These are phyloP conservation scores for Sebastes cheni DNA, from an alignment of 2,797 vertebrate genomes.

Conservation along the genomic window DNA sequence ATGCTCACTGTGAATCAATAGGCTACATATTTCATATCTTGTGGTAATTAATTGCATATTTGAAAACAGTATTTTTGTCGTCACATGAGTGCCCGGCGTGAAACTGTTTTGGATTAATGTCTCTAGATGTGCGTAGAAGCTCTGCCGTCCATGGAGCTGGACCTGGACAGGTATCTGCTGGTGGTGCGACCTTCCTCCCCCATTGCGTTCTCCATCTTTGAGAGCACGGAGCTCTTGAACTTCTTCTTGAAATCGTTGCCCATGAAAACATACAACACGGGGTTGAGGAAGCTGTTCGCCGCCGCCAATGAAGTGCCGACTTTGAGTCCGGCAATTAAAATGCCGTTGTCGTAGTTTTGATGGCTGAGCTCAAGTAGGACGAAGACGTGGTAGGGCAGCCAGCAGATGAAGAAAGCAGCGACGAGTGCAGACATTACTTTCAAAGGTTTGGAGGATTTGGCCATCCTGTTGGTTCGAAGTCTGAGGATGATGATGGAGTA, in stretches of 20 bases:
- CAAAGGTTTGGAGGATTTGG: conserved; percentile 90
- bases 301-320: conserved; percentile 51
- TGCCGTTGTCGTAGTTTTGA: rapidly evolving
- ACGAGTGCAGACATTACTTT: conserved; percentile 92
- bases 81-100: not conserved
- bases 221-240: conserved; percentile 87
- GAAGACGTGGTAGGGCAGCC: conserved; percentile 78
- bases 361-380: conserved; percentile 65
- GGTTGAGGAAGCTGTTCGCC: conserved; percentile 95
- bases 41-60: not conserved
- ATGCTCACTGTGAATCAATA: not conserved
- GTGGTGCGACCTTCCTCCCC: conserved; percentile 87
- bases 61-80: not conserved
- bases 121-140: conserved; percentile 80
- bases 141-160: conserved; percentile 78
- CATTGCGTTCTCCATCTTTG: conserved; percentile 90
- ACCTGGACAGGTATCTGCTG: conserved; percentile 89
- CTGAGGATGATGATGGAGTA: conserved; percentile 88
- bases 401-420: conserved; percentile 87
- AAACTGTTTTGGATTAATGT: not conserved
- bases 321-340: conserved; percentile 44
- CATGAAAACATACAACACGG: conserved; percentile 95
- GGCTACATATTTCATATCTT: not conserved
- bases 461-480: conserved; percentile 84
- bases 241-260: conserved; percentile 89